These are phyloP conservation scores for Limnephilus rhombicus DNA, from an alignment of 2,888 invertebrate species.

Conservation along the genomic window DNA sequence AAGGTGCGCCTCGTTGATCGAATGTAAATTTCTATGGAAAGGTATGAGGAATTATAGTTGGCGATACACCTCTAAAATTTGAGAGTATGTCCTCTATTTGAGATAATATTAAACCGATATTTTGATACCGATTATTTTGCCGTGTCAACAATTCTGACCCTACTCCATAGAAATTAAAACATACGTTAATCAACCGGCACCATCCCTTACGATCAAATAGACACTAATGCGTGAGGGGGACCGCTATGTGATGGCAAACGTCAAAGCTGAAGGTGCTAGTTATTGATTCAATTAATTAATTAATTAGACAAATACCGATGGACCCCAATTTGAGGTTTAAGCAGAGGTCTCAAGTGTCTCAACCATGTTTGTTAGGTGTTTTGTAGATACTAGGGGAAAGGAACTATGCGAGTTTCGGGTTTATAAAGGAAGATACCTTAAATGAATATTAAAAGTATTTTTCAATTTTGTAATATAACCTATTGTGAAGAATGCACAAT, in stretches of 20 bases:
- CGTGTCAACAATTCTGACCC: not conserved
- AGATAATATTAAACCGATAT: not conserved
- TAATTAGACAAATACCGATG: conserved; percentile 7
- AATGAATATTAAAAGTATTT: not conserved
- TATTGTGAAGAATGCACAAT: not conserved
- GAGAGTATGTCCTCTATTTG: not conserved
- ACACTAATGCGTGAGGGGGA: not conserved
- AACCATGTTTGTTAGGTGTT: not conserved
- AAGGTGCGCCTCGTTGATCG: not conserved
- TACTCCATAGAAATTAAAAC: not conserved
- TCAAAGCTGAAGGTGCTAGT: conserved; percentile 54
- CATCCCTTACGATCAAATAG: not conserved
- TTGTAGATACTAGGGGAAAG: conserved; percentile 11
- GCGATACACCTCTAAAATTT: not conserved
- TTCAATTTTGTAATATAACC: too few species aligned
- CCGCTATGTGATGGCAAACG: conserved; percentile 14
- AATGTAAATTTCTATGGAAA: not conserved
- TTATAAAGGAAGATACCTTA: not conserved
- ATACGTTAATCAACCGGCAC: conserved; percentile 4
- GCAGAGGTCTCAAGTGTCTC: not conserved
- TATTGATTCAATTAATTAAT: conserved; percentile 5
- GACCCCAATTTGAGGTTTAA: conserved; percentile 5
- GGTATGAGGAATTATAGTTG: not conserved
- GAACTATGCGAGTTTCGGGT: not conserved
- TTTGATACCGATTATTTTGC: not conserved